These are phyloP conservation scores for Hofmannophila pseudospretella DNA, from an alignment of 2,888 invertebrate species.

Conservation along the genomic window DNA sequence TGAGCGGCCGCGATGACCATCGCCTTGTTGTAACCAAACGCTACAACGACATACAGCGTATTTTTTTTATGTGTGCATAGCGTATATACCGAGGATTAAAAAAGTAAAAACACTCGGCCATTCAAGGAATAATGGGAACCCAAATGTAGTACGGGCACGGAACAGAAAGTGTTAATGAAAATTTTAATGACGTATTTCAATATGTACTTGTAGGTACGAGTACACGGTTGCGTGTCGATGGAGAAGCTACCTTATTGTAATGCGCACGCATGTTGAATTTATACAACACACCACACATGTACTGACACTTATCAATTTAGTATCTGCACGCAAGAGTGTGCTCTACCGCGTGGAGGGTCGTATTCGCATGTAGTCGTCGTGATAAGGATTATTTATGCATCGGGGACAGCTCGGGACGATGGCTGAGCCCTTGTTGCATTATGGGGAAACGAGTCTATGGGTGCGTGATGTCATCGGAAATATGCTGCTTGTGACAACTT, in stretches of 20 bases:
- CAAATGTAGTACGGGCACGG: no score
- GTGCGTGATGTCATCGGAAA: neutral
- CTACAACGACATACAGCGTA: no score
- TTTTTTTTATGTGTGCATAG: no score
- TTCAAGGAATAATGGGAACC: no score
- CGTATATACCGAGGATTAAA: no score
- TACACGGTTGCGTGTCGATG: slow-evolving; percentile 7
- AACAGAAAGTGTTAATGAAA: no score
- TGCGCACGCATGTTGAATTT: slow-evolving; percentile 5
- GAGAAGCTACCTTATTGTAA: slow-evolving; percentile 1
- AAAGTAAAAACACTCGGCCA: no score
- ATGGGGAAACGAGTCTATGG: neutral
- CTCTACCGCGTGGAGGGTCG: slow-evolving; percentile 18
- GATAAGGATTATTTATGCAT: slow-evolving; percentile 55
- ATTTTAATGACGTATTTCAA: slow-evolving; percentile 1
- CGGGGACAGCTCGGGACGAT: slow-evolving; percentile 23
- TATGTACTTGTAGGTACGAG: neutral
- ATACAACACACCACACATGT: slow-evolving; percentile 2
- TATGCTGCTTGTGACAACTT: no score
- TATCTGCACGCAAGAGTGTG: neutral
- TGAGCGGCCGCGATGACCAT: no score
- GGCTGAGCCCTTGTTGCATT: slow-evolving; percentile 6
- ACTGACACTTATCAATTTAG: slow-evolving; percentile 1
- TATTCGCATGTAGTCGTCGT: slow-evolving; percentile 26
- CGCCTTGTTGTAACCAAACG: no score